These are phyloP conservation scores for Polyommatus iphigenia DNA, from an alignment of 2,888 invertebrate species.

Conservation along the genomic window DNA sequence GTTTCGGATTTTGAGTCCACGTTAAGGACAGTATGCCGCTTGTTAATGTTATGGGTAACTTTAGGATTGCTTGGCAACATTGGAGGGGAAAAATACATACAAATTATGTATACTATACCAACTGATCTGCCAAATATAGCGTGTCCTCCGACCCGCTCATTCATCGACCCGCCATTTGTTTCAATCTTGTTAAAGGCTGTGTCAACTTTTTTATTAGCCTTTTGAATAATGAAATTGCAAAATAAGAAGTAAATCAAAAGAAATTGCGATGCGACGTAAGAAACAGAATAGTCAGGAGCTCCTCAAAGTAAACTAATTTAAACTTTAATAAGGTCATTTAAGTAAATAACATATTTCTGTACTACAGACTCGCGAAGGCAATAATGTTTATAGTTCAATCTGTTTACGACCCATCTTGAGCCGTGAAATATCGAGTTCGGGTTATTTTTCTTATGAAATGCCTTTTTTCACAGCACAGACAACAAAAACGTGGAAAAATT, in stretches of 20 bases:
- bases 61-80: background rate
- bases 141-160: too few species aligned
- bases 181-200: background rate
- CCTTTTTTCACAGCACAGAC: background rate
- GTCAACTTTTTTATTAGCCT: background rate
- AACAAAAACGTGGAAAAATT: constrained; percentile 49
- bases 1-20: background rate
- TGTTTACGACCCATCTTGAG: background rate
- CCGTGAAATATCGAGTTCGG: background rate
- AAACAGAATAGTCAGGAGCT: constrained; percentile 27
- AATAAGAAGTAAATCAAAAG: constrained; percentile 24
- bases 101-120: background rate
- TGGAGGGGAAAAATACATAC: background rate
- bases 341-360: constrained; percentile 22
- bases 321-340: constrained; percentile 28
- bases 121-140: too few species aligned
- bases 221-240: constrained; percentile 10
- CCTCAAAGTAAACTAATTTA: constrained; percentile 28
- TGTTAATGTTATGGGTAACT: background rate
- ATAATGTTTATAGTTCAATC: background rate
- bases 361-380: background rate
- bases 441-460: background rate
- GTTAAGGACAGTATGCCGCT: background rate
- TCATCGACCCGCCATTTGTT: background rate
- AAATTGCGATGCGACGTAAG: constrained; percentile 24